Evolutionary conservation across 37 sponge, comb jelly and placozoan species (phyloP), one percentile per base, ranked within the genome.

Genomic region (Diacarnus erythraeanus): DNA sequence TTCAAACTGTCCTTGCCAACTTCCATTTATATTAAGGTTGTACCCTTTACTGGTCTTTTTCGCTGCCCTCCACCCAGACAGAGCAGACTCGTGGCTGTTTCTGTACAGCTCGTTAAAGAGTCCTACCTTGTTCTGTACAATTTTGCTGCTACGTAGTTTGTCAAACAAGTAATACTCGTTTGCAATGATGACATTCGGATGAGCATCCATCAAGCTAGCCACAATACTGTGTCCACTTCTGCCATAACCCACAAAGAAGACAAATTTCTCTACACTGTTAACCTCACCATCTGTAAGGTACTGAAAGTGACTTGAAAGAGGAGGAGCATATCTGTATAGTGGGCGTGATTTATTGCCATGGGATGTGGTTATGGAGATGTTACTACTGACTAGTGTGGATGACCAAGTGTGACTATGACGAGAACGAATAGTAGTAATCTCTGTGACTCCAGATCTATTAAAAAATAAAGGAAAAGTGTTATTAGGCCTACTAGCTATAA

Each of bases 201-300:
- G 88, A n/a, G 88, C 88, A 47, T 87, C 88, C 64, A 87, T 42
- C 23, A 87, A 40, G 41, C 82, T 75, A 20, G 77, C 88, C 17
- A 87, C 64, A 18, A 87, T 77, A 42, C 88, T 87, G 66, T 87
- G 88, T 0, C 88, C 78, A 76, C 88, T 87, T 38, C 88, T 47
- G 18, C 74, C 83, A 36, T 82, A 81, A 1, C 88, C 88, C 29
- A 87, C 27, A 60, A 87, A 87, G 54, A 87, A 75, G 4, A 87
- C 35, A 35, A 87, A 87, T n/a, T 31, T 76, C 54, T 87, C 60
- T 26, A 87, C 67, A 22, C 36, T 17, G 10, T 87, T 36, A 34
- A 76, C 69, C 3, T 39, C 61, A 0, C 40, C 64, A 36, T 25
- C 0, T 3, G 77, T 27, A 44, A 77, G 77, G 25, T 40, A 1